Conservation (phyloP, 2,888 invertebrate species). For the Melanostoma scalare region DNA sequence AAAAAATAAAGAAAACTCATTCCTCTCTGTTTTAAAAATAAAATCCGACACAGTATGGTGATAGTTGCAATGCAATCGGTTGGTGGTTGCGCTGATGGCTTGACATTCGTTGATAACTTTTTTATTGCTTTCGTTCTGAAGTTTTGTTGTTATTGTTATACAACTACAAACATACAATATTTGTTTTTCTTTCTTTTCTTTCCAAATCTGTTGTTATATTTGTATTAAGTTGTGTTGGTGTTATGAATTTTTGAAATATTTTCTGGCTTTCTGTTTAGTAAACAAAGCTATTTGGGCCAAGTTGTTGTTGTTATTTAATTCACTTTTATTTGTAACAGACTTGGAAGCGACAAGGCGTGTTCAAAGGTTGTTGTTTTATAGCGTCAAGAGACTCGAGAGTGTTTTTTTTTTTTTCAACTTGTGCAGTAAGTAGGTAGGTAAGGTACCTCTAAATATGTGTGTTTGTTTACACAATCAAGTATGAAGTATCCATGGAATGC, state of each 20-base stretch:
- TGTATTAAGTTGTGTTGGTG: slow-evolving; percentile 6
- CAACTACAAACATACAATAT: neutral
- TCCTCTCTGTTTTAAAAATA: neutral
- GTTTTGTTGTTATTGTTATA: slow-evolving; percentile 20
- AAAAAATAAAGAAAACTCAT: neutral
- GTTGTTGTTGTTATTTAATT: slow-evolving; percentile 51
- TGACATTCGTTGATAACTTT: slow-evolving; percentile 26
- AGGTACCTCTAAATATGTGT: slow-evolving; percentile 20
- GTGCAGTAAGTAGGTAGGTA: slow-evolving; percentile 14
- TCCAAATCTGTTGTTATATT: slow-evolving; percentile 18
- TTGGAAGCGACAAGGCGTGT: slow-evolving; percentile 16
- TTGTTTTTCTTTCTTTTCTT: slow-evolving; percentile 33
- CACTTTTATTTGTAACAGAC: slow-evolving; percentile 53
- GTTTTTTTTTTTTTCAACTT: slow-evolving; percentile 6
- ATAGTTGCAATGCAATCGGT: slow-evolving; percentile 15
- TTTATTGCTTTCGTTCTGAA: slow-evolving; percentile 24
- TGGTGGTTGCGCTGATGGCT: neutral
- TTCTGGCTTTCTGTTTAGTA: slow-evolving; percentile 58
- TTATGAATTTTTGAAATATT: slow-evolving; percentile 56
- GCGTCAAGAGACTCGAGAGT: slow-evolving; percentile 10
- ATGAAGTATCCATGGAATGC: slow-evolving; percentile 27
- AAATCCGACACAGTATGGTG: slow-evolving; percentile 1
- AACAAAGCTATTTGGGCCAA: slow-evolving; percentile 67
- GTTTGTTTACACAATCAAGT: slow-evolving; percentile 44
- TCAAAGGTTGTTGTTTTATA: slow-evolving; percentile 35